These are phyloP conservation scores for Enchytraeus crypticus DNA, from an alignment of 2,888 invertebrate species.

Conservation along the genomic window DNA sequence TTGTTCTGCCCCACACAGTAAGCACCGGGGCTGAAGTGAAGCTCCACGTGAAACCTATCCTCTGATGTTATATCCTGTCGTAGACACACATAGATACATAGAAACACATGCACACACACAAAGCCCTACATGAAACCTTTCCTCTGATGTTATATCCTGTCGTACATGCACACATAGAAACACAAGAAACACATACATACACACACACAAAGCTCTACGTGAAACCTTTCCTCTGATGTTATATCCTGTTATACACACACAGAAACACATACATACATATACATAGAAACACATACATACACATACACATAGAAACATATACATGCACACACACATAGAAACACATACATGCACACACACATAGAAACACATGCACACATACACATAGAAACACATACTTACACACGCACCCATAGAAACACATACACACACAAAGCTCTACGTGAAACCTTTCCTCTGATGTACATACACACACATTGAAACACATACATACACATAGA, in stretches of 20 bases:
- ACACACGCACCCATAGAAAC: too few relatives aligned
- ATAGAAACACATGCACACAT: too few relatives aligned
- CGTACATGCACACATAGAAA: conserved; percentile 8
- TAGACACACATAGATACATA: not conserved
- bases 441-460: too few relatives aligned
- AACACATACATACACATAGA: too few relatives aligned
- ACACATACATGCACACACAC: too few relatives aligned
- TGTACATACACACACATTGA: too few relatives aligned
- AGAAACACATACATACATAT: too few relatives aligned
- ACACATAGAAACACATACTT: too few relatives aligned
- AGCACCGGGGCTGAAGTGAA: conserved; percentile 92
- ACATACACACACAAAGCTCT: too few relatives aligned
- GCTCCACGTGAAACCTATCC: conserved; percentile 83
- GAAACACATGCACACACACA: conserved; percentile 91
- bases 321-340: not conserved
- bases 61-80: conserved; percentile 59
- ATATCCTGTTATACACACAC: conserved; percentile 49
- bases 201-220: conserved; percentile 96
- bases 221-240: conserved; percentile 70
- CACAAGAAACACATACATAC: conserved; percentile 78
- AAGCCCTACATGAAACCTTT: conserved; percentile 88
- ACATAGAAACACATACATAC: too few relatives aligned
- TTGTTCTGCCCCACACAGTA: conserved; percentile 63
- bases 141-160: conserved; percentile 60
- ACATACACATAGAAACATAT: too few relatives aligned